Evolutionary conservation across 2,888 invertebrate species (phyloP), one percentile per base, ranked within the genome.

Genomic region (Trichacis sp.): DNA sequence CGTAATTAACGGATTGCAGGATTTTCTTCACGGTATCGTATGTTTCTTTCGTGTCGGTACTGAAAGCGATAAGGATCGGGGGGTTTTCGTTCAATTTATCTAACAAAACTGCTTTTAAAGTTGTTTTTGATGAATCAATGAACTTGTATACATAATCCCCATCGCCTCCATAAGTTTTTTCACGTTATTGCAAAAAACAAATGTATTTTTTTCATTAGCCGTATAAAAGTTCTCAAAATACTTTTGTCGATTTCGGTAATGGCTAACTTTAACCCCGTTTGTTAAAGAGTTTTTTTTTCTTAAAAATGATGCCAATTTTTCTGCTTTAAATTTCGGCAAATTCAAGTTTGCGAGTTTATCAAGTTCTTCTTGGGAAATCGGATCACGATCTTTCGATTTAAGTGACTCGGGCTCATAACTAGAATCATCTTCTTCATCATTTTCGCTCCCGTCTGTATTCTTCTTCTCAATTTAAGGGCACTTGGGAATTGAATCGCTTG

Each of bases 21-120:
- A 76, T 14, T 12, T 72, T 69, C 68, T 75, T 73, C 20, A 78
- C 67, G 58, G 67, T 78, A 12, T 75, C 63, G 53, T 79, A 79
- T 47, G 63, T 71, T 69, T 78, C 76, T 64, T 77, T 76, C 9
- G 75, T 66, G n/a, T 69, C 40, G 48, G 71, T 72, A 19, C 75
- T 72, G 63, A 78, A 72, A 3, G 70, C 76, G 14, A 80, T 15
- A 6, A 77, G 73, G 69, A 77, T 48, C 54, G 73, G 71, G 24
- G 76, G 72, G 48, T 68, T 74, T 47, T 54, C 52, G 63, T 76
- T 79, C 30, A 74, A 74, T 45, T 73, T 77, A 51, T 74, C 73
- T 5, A 73, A 49, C 11, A 77, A 38, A 36, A 74, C 72, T 1
- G 67, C 69, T 58, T 73, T 73, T 9, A 73, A 47, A 62, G 71